Conservation (phyloP, 2,113 vertebrate species). For the Amazona vittata region DNA sequence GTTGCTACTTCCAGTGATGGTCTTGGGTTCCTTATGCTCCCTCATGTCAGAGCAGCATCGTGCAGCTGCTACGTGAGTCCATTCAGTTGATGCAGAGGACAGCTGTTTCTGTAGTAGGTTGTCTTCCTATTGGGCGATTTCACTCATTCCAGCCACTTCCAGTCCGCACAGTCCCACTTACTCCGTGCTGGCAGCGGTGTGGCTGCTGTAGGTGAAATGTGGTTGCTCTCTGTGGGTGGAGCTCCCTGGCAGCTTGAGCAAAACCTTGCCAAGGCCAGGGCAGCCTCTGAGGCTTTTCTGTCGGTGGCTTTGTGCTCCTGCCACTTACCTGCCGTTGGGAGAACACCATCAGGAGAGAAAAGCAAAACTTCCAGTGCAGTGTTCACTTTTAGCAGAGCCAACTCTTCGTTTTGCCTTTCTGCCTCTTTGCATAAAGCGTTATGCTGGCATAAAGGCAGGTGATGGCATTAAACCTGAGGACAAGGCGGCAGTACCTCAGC, state of each 20-base stretch:
- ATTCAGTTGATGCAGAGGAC: background rate
- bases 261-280: too few species aligned
- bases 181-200: fast-evolving
- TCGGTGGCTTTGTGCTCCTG: background rate
- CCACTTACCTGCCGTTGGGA: fast-evolving
- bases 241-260: background rate
- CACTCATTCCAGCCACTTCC: fast-evolving
- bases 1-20: fast-evolving
- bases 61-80: background rate
- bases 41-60: fast-evolving
- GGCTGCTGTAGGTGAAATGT: background rate
- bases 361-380: background rate
- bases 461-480: fast-evolving
- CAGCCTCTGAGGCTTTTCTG: background rate
- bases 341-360: background rate
- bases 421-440: background rate
- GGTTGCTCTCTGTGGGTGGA: background rate
- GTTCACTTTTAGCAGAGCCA: background rate
- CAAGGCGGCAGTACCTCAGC: background rate
- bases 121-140: background rate
- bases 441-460: fast-evolving
- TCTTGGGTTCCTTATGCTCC: background rate
- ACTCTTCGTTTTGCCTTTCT: background rate
- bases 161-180: fast-evolving
- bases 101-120: background rate